A percentile compares a stretch with the other conserved stretches of the same genome.
Conservation (phyloP, 2,888 invertebrate genomes). For the Tanytarsus gracilentus region DNA sequence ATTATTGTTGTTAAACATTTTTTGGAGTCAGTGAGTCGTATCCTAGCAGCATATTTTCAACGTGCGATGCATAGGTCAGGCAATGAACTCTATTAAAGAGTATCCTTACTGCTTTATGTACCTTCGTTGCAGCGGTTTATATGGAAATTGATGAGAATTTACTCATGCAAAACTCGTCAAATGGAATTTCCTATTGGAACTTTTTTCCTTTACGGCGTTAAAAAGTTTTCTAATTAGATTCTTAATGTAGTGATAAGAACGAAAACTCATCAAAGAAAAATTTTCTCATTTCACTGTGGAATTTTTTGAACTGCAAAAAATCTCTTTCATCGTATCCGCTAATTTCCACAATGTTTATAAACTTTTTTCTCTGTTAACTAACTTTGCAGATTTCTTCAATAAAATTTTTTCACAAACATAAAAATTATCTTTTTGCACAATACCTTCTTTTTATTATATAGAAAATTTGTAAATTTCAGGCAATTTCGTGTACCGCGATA, state of each 20-base stretch:
- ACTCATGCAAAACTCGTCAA: not conserved
- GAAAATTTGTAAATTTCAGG: not conserved
- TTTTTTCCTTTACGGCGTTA: not conserved
- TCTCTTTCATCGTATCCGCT: too few species aligned
- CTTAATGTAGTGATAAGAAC: not conserved
- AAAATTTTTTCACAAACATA: too few species aligned
- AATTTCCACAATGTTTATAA: too few species aligned
- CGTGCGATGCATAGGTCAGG: slow-evolving; percentile 4
- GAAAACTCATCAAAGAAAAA: not conserved
- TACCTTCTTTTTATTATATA: too few species aligned
- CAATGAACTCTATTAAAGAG: too few species aligned
- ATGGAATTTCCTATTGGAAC: not conserved
- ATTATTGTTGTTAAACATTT: slow-evolving; percentile 21
- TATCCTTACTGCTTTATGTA: too few species aligned
- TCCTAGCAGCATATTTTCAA: not conserved
- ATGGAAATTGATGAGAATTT: not conserved
- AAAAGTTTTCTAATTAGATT: not conserved
- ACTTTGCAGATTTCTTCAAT: too few species aligned
- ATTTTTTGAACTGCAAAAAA: too few species aligned
- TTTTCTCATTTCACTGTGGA: not conserved
- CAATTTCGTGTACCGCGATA: not conserved
- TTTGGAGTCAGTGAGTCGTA: slow-evolving; percentile 9
- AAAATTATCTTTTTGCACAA: too few species aligned
- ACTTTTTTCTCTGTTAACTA: too few species aligned
- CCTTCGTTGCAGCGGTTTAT: not conserved